Base-by-base conservation (phyloP, 2,113 vertebrate genomes). In the Thunnus thynnus region DNA sequence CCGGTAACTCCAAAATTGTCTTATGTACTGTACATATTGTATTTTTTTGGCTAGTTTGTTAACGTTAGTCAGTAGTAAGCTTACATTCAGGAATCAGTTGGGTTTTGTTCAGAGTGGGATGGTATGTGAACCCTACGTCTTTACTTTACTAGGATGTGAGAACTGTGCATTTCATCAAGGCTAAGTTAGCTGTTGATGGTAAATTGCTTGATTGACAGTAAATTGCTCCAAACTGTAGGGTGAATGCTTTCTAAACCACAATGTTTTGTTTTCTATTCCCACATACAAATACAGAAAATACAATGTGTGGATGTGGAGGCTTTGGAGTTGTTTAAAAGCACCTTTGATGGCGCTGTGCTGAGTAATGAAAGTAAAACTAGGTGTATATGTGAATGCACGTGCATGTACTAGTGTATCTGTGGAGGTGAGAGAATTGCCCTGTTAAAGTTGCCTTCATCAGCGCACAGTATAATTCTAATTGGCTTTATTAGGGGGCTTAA, bases 401-500 rank as follows among this genome's bases (percentile, higher is more conserved):
- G 48, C 22, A 58, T 65, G 52, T 13, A 41, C 44, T 25, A 18
- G 7, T 50, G 66, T 41, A 50, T 78, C 50, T 54, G 64, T 66
- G 22, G 17, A 79, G 56, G 80, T 80, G 77, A 85, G 51, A 71
- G 41, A 84, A 75, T 56, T 44, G 48, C 57, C 47, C 22, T 67
- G 32, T 76, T 71, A 71, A 80, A 78, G 83, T 78, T 82, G 79
- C 77, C 76, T 86, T 91, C 78, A 87, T 86, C 52, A 89, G 69
- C 32, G 22, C 72, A 51, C 65, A 74, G 73, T 79, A 82, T 89
- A 90, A 88, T 85, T 90, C 76, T 91, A 92, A 93, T 89, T 90
- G 91, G 84, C 85, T 93, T 94, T 88, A 93, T 88, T 89, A 85
- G 75, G 89, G 64, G 83, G 87, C 75, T 90, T 89, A 87, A 87